Evolutionary conservation across 1,140 invertebrate genomes (phyloP).

Genomic region (Saccostrea echinata): DNA sequence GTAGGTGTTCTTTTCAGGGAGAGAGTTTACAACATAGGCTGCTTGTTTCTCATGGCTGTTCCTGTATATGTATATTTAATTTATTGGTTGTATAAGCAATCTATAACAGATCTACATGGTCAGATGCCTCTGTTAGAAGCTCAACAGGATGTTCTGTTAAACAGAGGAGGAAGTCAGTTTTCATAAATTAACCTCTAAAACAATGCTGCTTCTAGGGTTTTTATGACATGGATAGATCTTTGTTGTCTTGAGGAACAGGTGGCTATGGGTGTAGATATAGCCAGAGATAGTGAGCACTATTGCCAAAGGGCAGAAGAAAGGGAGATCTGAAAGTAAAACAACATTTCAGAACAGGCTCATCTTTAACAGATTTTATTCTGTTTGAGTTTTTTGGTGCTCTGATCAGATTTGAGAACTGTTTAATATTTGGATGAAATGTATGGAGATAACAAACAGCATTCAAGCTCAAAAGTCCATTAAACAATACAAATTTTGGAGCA

Average conservation of each 20-base stretch:
- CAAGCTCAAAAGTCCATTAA: too few species aligned
- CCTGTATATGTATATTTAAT: slow-evolving; percentile 26
- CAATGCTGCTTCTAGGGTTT: slow-evolving; percentile 19
- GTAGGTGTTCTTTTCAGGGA: background rate
- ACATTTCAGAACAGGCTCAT: too few species aligned
- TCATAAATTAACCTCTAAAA: slow-evolving; percentile 39
- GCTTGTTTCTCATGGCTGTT: background rate
- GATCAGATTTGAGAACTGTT: too few species aligned
- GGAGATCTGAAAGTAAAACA: background rate
- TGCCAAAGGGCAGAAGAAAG: background rate
- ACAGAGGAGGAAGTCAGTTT: slow-evolving; percentile 12
- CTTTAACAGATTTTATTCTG: too few species aligned
- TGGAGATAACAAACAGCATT: too few species aligned
- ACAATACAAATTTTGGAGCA: too few species aligned
- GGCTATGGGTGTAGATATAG: background rate
- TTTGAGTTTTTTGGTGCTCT: too few species aligned
- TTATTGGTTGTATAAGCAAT: slow-evolving; percentile 32
- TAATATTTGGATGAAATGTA: too few species aligned
- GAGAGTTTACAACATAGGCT: background rate
- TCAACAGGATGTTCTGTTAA: slow-evolving; percentile 31
- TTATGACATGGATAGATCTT: slow-evolving; percentile 27
- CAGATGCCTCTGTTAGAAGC: slow-evolving; percentile 25
- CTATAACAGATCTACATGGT: slow-evolving; percentile 31
- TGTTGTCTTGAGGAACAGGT: background rate
- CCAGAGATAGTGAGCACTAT: background rate